Evolutionary conservation across 2,113 vertebrate species (phyloP), one percentile per base, ranked within the genome.

Genomic region (Heloderma charlesbogerti): DNA sequence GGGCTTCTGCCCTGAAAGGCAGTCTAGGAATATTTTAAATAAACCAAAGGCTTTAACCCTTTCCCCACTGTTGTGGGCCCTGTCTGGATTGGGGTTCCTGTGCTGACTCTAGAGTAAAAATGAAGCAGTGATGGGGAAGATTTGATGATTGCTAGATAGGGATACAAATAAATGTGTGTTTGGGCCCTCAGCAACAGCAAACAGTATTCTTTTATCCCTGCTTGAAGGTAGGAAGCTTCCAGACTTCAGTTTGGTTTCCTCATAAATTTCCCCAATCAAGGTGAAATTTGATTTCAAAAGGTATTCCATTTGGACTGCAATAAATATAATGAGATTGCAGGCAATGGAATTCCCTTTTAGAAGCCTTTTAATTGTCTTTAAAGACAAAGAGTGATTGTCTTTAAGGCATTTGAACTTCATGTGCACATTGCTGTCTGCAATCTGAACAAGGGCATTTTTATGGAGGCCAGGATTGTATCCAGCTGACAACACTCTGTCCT

Each of bases 271-370:
- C 45, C 1, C 79, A 60, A 0, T 0, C 18, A 87, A 37, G 43
- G 84, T 8, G 51, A 66, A 67, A 54, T 79, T 86, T 57, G 37
- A 43, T 87, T 83, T 71, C 74, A 81, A 92, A 86, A 88, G 88
- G 85, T 72, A 67, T 89, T 90, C n/a, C 57, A 60, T n/a, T 88
- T 69, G 27, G 10, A 72, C 4, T 80, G 54, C 0, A 18, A n/a
- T 67, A 25, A 60, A 87, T 60, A 84, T 48, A 60, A 77, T 37
- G 63, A 77, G 22, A 25, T 37, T 0, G 0, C 31, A 72, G 82
- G 43, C 0, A 0, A 54, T 18, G 63, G 71, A 27, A 86, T 86
- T 92, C 54, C 37, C 83, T 82, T 77, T 87, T 72, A 37, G n/a
- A 63, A 3, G 2, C n/a, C 40, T 22, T 3, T 3, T n/a, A 57